These are phyloP conservation scores for Augochlora pura DNA, from an alignment of 1,140 invertebrate species.

Conservation along the genomic window DNA sequence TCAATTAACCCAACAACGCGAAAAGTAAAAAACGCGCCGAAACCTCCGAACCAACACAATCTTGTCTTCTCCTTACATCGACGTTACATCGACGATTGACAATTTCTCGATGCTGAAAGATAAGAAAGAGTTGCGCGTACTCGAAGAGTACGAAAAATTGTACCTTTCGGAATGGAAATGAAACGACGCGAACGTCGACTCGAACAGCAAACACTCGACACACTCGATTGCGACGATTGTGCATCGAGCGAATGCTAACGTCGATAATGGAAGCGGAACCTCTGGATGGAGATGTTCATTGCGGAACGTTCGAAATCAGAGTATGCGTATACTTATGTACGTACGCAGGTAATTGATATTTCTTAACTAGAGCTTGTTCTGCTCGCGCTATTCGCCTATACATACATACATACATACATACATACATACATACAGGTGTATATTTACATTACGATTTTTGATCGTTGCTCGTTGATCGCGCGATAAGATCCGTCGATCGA, in stretches of 20 bases:
- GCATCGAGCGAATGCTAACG: conserved; percentile 24
- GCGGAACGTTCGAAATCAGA: conserved; percentile 63
- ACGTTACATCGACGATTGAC: too few species aligned
- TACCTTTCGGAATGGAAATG: not conserved
- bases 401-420: too few species aligned
- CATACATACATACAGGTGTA: too few species aligned
- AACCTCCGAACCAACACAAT: too few species aligned
- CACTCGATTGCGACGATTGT: conserved; percentile 17
- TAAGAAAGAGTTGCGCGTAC: too few species aligned
- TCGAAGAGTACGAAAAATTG: not conserved
- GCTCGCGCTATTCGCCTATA: conserved; percentile 28
- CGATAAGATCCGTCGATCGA: too few species aligned
- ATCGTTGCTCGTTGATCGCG: too few species aligned
- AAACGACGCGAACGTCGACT: conserved; percentile 43
- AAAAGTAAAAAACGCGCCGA: too few species aligned
- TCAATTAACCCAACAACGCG: too few species aligned
- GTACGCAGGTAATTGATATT: conserved; percentile 42
- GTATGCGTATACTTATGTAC: not conserved
- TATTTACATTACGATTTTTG: too few species aligned
- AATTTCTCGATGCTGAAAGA: not conserved
- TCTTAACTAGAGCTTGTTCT: conserved; percentile 59
- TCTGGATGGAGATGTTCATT: conserved; percentile 50
- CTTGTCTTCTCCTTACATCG: too few species aligned
- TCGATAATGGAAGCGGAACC: not conserved
- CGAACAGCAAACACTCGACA: conserved; percentile 25